Evolutionary conservation across 2,797 vertebrate species (phyloP), one percentile per base, ranked within the genome.

Genomic region (Etheostoma perlongum): DNA sequence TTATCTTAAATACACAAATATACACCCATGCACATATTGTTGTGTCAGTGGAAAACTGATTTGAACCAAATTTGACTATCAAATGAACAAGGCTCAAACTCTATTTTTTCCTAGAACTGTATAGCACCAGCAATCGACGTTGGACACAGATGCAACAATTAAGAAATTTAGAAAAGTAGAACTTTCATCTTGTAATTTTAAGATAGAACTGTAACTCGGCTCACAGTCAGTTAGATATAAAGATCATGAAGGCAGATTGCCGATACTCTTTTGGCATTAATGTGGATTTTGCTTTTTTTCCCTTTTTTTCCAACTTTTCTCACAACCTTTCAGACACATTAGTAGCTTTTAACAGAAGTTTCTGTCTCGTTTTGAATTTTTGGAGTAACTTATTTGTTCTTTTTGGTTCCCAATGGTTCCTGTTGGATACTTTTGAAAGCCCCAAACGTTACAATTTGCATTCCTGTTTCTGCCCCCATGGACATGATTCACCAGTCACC

Each of bases 11-110:
- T 6, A 10, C 6, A 51, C 55, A 49, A 25, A 52, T 21, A 42
- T 48, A 52, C 2, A 7, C 14, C 12, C 51, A 44, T 23, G 55
- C 42, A 21, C 7, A 42, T 19, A 19, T 3, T 57, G 16, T 13
- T 30, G 6, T 11, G 42, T 64, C 33, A 46, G 9, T 10, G 19
- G 23, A 60, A 67, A 48, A 25, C 11, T 49, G 11, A 30, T 40
- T 40, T 40, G 10, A 67, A 48, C n/a, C 7, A 4, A 60, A 59
- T 69, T 46, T 76, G 64, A 63, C 36, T 40, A 55, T 61, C 14
- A 68, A 79, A 62, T 71, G 10, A 6, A 44, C 15, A 42, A 16
- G 36, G 46, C 21, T n/a, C 1, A 58, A 49, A 46, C 42, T 13
- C 14, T 14, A 18, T 9, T 27, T 6, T 57, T 23, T 21, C 19